These are phyloP conservation scores for Aelia acuminata DNA, from an alignment of 2,888 invertebrate genomes.

Conservation along the genomic window DNA sequence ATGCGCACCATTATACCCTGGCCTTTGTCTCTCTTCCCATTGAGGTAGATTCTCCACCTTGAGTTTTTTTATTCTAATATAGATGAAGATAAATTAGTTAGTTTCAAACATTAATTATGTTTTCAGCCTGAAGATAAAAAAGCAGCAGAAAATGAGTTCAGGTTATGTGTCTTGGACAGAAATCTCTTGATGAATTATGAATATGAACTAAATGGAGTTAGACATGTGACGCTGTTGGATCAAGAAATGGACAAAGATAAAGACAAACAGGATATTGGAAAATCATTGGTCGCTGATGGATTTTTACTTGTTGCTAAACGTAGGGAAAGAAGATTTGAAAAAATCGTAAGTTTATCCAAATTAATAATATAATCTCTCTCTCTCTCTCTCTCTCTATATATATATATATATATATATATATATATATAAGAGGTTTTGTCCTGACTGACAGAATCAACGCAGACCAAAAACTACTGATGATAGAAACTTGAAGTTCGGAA, in stretches of 20 bases:
- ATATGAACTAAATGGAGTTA: conserved; percentile 73
- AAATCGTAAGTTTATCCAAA: conserved; percentile 74
- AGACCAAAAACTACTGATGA: too few relatives aligned
- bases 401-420: too few relatives aligned
- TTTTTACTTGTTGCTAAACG: conserved; percentile 84
- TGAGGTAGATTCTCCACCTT: conserved; percentile 77
- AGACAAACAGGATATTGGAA: conserved; percentile 75
- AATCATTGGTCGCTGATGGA: conserved; percentile 88
- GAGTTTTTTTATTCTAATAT: too few relatives aligned
- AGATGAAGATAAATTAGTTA: not conserved
- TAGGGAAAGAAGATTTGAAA: conserved; percentile 85
- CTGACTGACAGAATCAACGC: too few relatives aligned
- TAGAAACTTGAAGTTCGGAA: too few relatives aligned
- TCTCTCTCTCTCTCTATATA: too few relatives aligned
- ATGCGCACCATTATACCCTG: conserved; percentile 88
- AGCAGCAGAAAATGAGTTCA: conserved; percentile 80
- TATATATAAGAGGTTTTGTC: too few relatives aligned
- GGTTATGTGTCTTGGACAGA: conserved; percentile 78
- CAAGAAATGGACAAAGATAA: conserved; percentile 73
- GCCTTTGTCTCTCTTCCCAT: conserved; percentile 87
- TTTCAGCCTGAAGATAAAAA: conserved; percentile 80
- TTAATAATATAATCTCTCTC: too few relatives aligned
- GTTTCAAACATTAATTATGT: not conserved
- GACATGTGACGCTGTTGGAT: conserved; percentile 72
- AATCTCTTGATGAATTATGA: conserved; percentile 88